A percentile compares a stretch with the other conserved stretches of the same genome.
phyloP scores from a whole-genome alignment of 2,797 vertebrate genomes.

The Cheirogaleus major region DNA sequence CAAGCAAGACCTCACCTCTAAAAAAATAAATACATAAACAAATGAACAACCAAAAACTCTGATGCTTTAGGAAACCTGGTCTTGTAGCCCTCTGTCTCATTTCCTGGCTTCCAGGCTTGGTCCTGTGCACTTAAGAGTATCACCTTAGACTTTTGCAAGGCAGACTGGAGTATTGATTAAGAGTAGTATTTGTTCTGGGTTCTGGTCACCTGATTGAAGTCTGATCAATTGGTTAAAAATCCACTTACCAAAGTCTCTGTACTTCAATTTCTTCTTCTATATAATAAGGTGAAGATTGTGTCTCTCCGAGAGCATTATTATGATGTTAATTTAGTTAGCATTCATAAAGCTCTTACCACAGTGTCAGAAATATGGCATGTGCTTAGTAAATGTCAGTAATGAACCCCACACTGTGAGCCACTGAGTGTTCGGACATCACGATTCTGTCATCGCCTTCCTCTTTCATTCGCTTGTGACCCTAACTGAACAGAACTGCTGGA shows the following conservation, averaged over 20 bases:
- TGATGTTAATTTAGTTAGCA: conserved; percentile 15
- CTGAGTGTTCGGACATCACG: background rate
- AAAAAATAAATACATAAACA: background rate
- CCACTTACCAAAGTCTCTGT: background rate
- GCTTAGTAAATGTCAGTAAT: background rate
- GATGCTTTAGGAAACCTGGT: background rate
- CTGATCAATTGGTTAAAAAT: background rate
- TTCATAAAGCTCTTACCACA: background rate
- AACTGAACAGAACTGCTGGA: background rate
- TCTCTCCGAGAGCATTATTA: background rate
- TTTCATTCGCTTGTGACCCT: background rate
- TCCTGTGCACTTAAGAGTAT: background rate
- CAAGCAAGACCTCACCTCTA: background rate
- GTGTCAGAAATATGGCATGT: background rate
- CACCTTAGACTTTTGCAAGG: background rate
- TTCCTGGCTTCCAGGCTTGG: background rate
- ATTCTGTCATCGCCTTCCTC: background rate
- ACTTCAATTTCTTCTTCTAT: conserved; percentile 8
- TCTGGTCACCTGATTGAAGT: background rate
- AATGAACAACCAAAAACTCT: background rate
- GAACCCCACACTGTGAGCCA: background rate
- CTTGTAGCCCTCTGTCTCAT: background rate
- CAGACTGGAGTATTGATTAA: background rate
- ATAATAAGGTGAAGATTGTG: background rate
- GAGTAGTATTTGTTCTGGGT: background rate